Evolutionary conservation across 2,113 vertebrate genomes (phyloP).

Genomic region (Tetrax tetrax): DNA sequence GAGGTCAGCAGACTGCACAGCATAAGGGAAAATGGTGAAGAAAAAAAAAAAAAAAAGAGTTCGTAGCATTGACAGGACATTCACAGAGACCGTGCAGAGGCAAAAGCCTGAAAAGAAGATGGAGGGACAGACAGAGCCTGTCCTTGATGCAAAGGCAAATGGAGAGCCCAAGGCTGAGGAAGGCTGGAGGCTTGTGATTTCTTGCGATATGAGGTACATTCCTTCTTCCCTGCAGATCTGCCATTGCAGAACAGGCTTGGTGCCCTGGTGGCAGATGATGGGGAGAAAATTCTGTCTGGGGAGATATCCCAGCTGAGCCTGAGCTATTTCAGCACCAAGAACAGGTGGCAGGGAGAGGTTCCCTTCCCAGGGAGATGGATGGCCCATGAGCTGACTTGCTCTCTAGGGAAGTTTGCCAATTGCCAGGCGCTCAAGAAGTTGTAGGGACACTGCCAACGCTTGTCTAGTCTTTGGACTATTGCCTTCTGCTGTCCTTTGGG

Average conservation of each 20-base stretch:
- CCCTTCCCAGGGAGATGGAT: background rate
- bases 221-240: background rate
- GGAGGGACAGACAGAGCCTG: background rate
- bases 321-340: background rate
- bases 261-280: background rate
- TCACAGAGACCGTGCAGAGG: background rate
- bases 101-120: background rate
- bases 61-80: background rate
- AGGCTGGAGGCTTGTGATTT: background rate
- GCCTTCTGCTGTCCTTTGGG: too few relatives aligned
- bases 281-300: background rate
- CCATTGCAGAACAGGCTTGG: background rate
- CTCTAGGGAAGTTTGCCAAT: background rate
- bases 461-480: background rate
- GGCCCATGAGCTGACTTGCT: background rate
- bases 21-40: background rate
- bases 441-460: background rate
- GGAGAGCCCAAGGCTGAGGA: background rate
- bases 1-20: background rate
- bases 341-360: background rate
- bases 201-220: background rate
- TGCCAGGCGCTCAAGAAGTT: background rate
- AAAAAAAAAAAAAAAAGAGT: background rate
- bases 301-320: background rate
- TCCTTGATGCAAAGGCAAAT: background rate